These are phyloP conservation scores for Agrochola lota DNA, from an alignment of 2,888 invertebrate species.

Conservation along the genomic window DNA sequence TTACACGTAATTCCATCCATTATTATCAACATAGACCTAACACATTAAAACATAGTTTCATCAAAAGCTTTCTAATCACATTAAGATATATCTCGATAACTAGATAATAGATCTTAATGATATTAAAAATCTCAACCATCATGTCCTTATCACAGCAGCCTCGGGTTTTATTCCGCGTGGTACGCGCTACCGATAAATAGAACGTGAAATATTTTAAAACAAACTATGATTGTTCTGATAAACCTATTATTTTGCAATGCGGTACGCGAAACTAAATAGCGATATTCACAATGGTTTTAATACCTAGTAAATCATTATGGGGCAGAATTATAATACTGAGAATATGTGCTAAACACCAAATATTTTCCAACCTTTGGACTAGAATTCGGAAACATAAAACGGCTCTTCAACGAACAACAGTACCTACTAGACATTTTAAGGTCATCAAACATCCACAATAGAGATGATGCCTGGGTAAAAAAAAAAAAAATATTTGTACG, in stretches of 20 bases:
- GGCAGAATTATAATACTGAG: not conserved
- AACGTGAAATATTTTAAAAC: conserved; percentile 41
- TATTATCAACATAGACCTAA: conserved; percentile 13
- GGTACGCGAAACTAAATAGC: conserved; percentile 8
- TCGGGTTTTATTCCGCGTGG: conserved; percentile 14
- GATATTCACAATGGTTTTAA: not conserved
- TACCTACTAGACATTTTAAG: not conserved
- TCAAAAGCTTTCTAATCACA: not conserved
- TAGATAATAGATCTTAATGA: conserved; percentile 19
- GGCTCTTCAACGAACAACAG: not conserved
- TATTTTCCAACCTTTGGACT: not conserved
- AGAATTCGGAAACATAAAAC: not conserved
- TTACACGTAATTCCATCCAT: conserved; percentile 9
- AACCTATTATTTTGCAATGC: conserved; percentile 27
- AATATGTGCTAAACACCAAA: not conserved
- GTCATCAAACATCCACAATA: not conserved
- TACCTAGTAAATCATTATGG: not conserved
- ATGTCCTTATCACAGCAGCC: conserved; percentile 16
- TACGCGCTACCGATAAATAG: conserved; percentile 38
- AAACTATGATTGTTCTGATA: conserved; percentile 24
- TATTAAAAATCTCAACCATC: conserved; percentile 17
- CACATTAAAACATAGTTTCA: conserved; percentile 5
- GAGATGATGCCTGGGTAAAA: too few species aligned
- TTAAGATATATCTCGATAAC: conserved; percentile 20
- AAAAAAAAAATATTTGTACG: too few species aligned